phyloP scores from a whole-genome alignment of 2,113 vertebrate genomes.

The Fregetta grallaria region DNA sequence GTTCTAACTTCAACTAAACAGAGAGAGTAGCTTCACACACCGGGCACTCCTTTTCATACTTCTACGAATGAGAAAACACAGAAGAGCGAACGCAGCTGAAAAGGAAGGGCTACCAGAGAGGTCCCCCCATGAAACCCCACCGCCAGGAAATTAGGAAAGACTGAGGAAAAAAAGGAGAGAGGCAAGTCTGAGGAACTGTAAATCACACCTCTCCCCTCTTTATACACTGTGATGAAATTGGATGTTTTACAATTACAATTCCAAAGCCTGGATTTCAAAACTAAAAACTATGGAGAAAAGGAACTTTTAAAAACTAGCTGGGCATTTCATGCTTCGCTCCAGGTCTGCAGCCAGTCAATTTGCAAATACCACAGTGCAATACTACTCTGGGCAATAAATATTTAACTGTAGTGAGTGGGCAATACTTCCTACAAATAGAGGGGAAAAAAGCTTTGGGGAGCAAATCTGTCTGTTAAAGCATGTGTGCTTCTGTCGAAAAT shows the following conservation, averaged over 20 bases:
- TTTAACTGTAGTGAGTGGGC: not conserved
- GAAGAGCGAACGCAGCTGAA: not conserved
- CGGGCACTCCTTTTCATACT: rapidly evolving
- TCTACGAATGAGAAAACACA: not conserved
- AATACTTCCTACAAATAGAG: not conserved
- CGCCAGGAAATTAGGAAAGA: not conserved
- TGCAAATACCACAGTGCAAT: not conserved
- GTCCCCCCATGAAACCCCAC: not conserved
- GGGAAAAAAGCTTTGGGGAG: not conserved
- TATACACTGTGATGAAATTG: not conserved
- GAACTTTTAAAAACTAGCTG: not conserved
- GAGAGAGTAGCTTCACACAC: not conserved
- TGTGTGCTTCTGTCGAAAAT: not conserved
- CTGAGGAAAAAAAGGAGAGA: not conserved
- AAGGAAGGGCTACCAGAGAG: not conserved
- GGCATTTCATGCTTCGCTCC: not conserved
- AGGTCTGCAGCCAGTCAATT: not conserved
- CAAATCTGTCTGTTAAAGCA: not conserved
- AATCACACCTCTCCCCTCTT: not conserved
- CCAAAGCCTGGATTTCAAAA: not conserved
- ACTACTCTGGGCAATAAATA: not conserved
- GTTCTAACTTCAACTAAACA: not conserved
- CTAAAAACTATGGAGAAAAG: not conserved
- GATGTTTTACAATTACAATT: not conserved
- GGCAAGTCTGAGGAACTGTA: not conserved